Evolutionary conservation across 2,113 vertebrate species (phyloP).

Genomic region (Indicator indicator): DNA sequence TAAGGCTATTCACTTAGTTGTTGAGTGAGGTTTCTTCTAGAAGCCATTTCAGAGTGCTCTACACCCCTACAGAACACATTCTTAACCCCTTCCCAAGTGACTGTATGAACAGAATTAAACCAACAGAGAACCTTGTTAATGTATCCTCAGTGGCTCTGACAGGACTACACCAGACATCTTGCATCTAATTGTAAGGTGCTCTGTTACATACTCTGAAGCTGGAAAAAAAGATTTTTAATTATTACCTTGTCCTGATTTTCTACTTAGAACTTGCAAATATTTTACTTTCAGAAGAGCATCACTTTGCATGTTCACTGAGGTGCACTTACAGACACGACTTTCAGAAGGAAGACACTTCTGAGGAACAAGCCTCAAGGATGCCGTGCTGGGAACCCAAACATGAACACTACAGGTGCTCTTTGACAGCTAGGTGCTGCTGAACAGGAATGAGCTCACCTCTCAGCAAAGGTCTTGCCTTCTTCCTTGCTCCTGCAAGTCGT

Average conservation of each 20-base stretch:
- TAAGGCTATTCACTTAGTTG: neutral
- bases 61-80: neutral
- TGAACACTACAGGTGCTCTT: neutral
- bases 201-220: rapidly evolving
- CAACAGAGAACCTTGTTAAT: neutral
- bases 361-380: neutral
- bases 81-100: neutral
- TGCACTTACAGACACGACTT: neutral
- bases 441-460: neutral
- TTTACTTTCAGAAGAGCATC: neutral
- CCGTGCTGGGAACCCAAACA: rapidly evolving
- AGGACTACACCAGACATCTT: neutral
- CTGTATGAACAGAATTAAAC: neutral
- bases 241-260: neutral
- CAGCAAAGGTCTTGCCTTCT: neutral
- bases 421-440: neutral
- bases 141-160: neutral
- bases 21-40: neutral
- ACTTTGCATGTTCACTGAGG: neutral
- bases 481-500: neutral
- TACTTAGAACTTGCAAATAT: neutral
- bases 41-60: neutral
- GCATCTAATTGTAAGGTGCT: neutral
- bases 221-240: neutral
- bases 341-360: neutral